phyloP scores from a whole-genome alignment of 2,888 invertebrate species.

The Sepiola atlantica region DNA sequence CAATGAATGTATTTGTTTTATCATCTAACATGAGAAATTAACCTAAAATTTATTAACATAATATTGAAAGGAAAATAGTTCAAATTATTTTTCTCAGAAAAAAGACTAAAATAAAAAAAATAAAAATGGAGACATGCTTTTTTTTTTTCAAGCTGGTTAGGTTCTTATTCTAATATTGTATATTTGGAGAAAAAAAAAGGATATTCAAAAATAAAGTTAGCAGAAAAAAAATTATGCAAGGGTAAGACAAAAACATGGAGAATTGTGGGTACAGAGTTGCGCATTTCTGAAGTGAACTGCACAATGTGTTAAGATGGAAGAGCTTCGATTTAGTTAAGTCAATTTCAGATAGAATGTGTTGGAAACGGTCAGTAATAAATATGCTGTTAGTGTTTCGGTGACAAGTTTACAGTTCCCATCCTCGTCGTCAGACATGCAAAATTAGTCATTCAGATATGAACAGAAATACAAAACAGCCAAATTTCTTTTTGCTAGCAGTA shows the following conservation, averaged over 20 bases:
- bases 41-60: background rate
- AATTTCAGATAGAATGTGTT: background rate
- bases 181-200: background rate
- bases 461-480: background rate
- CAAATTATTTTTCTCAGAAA: background rate
- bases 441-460: background rate
- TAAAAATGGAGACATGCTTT: background rate
- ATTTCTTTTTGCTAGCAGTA: background rate
- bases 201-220: background rate
- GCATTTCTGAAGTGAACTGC: background rate
- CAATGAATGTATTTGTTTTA: background rate
- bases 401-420: background rate
- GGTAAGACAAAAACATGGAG: background rate
- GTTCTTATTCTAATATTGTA: background rate
- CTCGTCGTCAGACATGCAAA: background rate
- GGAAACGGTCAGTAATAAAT: background rate
- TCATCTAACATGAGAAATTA: background rate
- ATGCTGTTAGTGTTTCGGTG: background rate
- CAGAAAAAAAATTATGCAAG: background rate
- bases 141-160: background rate
- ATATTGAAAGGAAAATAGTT: background rate
- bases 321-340: background rate
- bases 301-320: background rate
- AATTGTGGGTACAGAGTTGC: background rate
- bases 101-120: background rate